Evolutionary conservation across 2,113 vertebrate species (phyloP), one percentile per base, ranked within the genome.

Genomic region (Scopus umbretta): DNA sequence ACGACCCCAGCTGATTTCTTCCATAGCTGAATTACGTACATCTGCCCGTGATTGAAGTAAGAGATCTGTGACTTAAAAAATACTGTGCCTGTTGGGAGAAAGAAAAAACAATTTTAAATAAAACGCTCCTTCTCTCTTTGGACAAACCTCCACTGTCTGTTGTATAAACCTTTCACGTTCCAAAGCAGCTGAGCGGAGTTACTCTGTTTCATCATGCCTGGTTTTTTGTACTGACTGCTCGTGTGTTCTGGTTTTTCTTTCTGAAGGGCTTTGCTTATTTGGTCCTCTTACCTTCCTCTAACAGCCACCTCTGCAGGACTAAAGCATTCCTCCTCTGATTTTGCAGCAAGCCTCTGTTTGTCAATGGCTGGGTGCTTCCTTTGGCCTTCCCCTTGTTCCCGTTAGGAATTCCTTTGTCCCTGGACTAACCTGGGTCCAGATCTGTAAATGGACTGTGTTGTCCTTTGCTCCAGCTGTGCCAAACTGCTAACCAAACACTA

Each of bases 361-460:
- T 5, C 55, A 27, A 2, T 5, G 10, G 38, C 74, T 61, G 38
- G 62, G 7, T 47, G 40, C n/a, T 59, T 78, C 52, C 36, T 83
- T 62, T 40, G 58, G 45, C 38, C 68, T 65, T 68, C 32, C 27
- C 29, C 66, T 7, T 13, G 14, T 19, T 30, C 16, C 22, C 36
- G 0, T 7, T 7, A 9, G 52, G 25, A 85, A 68, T 75, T 89
- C 52, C 22, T 50, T 63, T 66, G 38, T 29, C 38, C 81, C 38
- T 4, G 26, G 43, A 14, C 47, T n/a, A 3, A 12, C 21, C 42
- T 0, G 1, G 27, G 14, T 53, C 68, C 68, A 38, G 30, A 16
- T 17, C 47, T 30, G 2, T 23, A 14, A n/a, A 10, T 16, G n/a
- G n/a, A 11, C 67, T 7, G 30, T 5, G 12, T 34, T 36, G 29